Base-by-base conservation (phyloP, 2,888 invertebrate genomes). In the Danaus chrysippus region DNA sequence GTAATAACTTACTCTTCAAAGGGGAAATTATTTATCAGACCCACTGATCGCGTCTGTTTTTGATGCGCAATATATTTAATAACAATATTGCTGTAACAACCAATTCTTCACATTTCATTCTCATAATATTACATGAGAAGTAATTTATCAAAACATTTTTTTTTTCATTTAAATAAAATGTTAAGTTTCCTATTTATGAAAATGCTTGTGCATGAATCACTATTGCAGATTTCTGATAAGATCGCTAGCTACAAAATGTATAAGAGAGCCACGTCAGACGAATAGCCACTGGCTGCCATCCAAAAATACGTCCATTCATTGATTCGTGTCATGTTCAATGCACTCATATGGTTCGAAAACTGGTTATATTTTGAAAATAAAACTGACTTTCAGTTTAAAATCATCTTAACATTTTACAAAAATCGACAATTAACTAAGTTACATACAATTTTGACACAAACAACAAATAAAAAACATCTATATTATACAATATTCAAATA, bases 271-370 rank as follows among this genome's bases (percentile, higher is more conserved):
- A 58, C 54, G 57, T 64, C 60, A 61, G 56, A 43, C 49, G 43
- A 61, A 61, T 61, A 55, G 54, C 61, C 56, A 61, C 61, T 64
- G 64, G 64, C 64, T 41, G 15, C 52, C 56, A 34, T 61, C 64
- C 64, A 61, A 64, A 62, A 58, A 49, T 49, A 49, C 13, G 58
- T 62, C 62, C 43, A 62, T 62, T 58, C 62, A 62, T 44, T 58
- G 58, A 44, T 46, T 54, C 42, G 62, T 19, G 41, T 54, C 34
- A 41, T 53, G 54, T 58, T 42, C 46, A 49, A 49, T 49, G 49
- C 13, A 49, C 49, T 49, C 49, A 49, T 12, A 49, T 49, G 49
- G 13, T 49, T 49, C 17, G 15, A 15, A 49, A 49, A 15, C 49
- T 10, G 23, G 13, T 15, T 49, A 15, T 49, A 49, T 49, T 49